Conservation (phyloP, 2,113 vertebrate genomes). For the Tonatia bakeri region DNA sequence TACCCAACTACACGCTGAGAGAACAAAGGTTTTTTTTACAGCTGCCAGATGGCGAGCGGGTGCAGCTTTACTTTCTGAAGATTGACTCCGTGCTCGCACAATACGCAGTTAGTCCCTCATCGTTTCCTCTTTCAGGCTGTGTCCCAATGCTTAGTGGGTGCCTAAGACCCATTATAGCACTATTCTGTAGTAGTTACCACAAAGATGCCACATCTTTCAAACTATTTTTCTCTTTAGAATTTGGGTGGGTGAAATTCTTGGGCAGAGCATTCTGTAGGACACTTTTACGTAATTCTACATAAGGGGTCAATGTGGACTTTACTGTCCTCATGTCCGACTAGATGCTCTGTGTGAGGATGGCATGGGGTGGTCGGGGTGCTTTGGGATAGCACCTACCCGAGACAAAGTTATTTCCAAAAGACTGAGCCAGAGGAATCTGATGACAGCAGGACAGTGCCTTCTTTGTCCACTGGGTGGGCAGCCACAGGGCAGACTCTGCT, state of each 20-base stretch:
- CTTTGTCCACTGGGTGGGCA: not conserved
- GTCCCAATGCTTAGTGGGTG: not conserved
- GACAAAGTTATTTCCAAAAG: not conserved
- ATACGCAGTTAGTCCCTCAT: not conserved
- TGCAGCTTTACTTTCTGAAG: not conserved
- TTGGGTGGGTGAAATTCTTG: not conserved
- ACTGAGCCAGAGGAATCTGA: not conserved
- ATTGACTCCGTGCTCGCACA: not conserved
- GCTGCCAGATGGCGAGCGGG: not conserved
- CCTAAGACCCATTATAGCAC: not conserved
- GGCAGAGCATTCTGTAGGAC: not conserved
- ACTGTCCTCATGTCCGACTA: not conserved
- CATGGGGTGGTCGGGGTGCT: not conserved
- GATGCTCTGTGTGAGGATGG: not conserved
- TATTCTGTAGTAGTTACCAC: not conserved
- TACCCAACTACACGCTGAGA: not conserved
- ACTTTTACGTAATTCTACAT: not conserved
- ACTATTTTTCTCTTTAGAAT: not conserved
- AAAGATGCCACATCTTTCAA: not conserved
- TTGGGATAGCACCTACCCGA: not conserved
- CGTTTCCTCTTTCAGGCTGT: not conserved
- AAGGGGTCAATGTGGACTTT: not conserved
- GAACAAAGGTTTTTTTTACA: not conserved
- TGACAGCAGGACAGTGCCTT: not conserved
- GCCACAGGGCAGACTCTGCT: not conserved